Base-by-base conservation (phyloP, 30 jellyfish, hydroid and myxozoan species). In the Aurelia sp. region DNA sequence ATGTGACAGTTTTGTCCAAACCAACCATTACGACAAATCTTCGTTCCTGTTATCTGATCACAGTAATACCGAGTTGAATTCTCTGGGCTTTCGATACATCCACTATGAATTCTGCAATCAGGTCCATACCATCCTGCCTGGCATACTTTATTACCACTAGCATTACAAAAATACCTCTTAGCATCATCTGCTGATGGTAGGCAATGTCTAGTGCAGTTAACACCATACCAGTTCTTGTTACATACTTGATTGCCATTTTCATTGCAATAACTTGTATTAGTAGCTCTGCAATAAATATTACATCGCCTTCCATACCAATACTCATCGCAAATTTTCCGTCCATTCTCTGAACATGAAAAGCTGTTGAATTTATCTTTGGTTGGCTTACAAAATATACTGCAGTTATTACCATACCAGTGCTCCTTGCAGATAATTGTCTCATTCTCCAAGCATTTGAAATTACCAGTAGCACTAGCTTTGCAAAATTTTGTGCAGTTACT, bases 221-320 rank as follows among this genome's bases (percentile, higher is more conserved):
- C 9, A 24, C 78, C 78, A 38, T 66, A 66, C 78, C 78, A 66
- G 78, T 6, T 38, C 8, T 66, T 66, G 55, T 24, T 11, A 18
- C 78, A 67, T 27, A 67, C 35, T n/a, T 13, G 24, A 8, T 7
- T 67, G 21, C 78, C 78, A 20, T 11, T 59, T 59, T 59, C 33
- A 19, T 13, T 51, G 48, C 69, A 59, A 59, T 30, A 18, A 21
- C 69, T 59, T 59, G 69, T 13, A 21, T 59, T 59, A 59, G 69
- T 59, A 59, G 33, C 69, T 59, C 13, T 13, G 69, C 87, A 59
- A 27, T 33, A 40, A n/a, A 44, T 74, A 30, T 30, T 44, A 61
- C 96, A 87, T 6, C 67, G 20, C 55, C 4, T n/a, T 9, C 91
- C 96, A 67, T 40, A 58, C 87, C 88, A 87, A 15, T 64, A 3